phyloP scores from a whole-genome alignment of 2,113 vertebrate genomes.

The Taxidea taxus region DNA sequence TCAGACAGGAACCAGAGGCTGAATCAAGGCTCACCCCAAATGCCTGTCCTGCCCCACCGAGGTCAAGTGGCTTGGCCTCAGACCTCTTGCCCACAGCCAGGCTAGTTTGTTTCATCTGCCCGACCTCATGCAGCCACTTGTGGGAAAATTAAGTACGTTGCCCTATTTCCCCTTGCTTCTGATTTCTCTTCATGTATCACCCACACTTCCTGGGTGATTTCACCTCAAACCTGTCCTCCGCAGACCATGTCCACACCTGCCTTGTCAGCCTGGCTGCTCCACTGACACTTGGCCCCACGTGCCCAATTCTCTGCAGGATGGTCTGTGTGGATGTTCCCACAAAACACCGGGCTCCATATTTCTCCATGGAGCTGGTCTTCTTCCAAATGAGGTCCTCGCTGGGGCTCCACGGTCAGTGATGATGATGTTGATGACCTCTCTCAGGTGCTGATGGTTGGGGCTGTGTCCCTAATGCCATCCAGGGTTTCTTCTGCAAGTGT shows the following conservation, averaged over 20 bases:
- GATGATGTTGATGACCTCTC: neutral
- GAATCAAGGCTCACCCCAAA: neutral
- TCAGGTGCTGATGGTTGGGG: neutral
- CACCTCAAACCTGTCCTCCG: neutral
- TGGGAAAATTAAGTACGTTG: conserved; percentile 2
- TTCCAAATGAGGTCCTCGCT: neutral
- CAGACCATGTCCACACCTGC: neutral
- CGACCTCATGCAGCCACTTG: neutral
- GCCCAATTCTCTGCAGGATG: neutral
- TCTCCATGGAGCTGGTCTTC: neutral
- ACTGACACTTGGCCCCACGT: rapidly evolving
- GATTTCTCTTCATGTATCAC: neutral
- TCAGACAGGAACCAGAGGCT: neutral
- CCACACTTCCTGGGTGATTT: neutral
- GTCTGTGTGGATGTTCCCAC: neutral
- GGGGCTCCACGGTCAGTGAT: neutral
- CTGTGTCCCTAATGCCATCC: neutral
- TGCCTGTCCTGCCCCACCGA: neutral
- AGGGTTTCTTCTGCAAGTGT: neutral
- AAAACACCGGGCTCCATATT: neutral
- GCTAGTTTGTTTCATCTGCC: conserved; percentile 14
- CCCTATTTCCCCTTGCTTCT: conserved; percentile 8
- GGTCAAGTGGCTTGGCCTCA: neutral
- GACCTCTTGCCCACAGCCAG: neutral
- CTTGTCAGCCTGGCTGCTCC: neutral